phyloP scores from a whole-genome alignment of 2,888 invertebrate species.

The Stenoptilia bipunctidactyla region DNA sequence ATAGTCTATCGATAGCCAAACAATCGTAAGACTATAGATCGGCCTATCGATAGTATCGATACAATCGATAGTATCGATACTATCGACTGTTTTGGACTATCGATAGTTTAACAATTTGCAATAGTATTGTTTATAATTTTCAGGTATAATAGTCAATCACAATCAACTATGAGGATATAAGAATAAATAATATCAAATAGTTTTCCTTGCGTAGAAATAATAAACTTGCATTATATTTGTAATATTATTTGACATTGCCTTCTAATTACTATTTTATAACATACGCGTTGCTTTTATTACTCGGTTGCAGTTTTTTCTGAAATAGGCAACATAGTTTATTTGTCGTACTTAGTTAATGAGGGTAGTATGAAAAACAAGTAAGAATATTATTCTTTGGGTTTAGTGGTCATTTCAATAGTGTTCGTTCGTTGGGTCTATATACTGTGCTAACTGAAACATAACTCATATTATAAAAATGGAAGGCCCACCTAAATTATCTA shows the following conservation, averaged over 20 bases:
- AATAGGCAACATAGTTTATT: background rate
- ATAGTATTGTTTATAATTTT: background rate
- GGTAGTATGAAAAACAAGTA: background rate
- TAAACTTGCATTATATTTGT: slow-evolving; percentile 1
- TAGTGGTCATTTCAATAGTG: background rate
- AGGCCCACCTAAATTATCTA: too few species aligned
- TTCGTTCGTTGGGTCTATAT: too few species aligned
- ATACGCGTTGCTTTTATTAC: background rate
- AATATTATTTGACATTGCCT: too few species aligned
- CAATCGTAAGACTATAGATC: background rate
- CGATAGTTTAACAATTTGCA: too few species aligned
- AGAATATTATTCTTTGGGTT: background rate
- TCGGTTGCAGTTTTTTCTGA: background rate
- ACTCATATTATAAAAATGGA: too few species aligned
- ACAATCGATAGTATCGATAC: slow-evolving; percentile 5
- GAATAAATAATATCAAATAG: background rate
- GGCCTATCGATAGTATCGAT: slow-evolving; percentile 4
- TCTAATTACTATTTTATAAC: too few species aligned
- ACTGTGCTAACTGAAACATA: too few species aligned
- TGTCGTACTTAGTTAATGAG: background rate
- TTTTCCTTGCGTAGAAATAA: too few species aligned
- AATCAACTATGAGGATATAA: slow-evolving; percentile 2
- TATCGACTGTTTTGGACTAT: slow-evolving; percentile 1
- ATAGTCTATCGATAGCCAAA: background rate
- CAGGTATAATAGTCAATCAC: background rate